A percentile compares a stretch with the other conserved stretches of the same genome.
Evolutionary conservation across 23 tunicate genomes (phyloP).

Genomic region (Trididemnum nubilum): DNA sequence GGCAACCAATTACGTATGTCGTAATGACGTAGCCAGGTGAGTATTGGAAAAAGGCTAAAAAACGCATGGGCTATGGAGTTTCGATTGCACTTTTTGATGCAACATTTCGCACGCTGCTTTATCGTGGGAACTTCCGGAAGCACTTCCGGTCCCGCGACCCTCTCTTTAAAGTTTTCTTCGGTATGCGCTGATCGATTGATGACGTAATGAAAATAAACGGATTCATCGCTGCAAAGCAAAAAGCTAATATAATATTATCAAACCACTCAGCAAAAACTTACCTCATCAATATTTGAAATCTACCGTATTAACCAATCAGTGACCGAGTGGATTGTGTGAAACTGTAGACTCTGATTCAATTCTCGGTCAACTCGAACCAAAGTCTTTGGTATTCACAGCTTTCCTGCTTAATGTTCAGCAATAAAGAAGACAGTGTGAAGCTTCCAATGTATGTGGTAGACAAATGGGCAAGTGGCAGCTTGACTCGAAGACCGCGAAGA

Average conservation of each 20-base stretch:
- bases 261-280: too few relatives aligned
- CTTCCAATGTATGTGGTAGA: too few relatives aligned
- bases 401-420: too few relatives aligned
- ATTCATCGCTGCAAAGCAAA: neutral
- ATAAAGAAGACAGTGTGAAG: too few relatives aligned
- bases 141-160: slow-evolving; percentile 40
- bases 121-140: slow-evolving; percentile 17
- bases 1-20: slow-evolving; percentile 62
- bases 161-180: slow-evolving; percentile 15
- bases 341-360: too few relatives aligned
- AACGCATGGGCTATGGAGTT: slow-evolving; percentile 3
- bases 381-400: too few relatives aligned
- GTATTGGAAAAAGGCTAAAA: slow-evolving; percentile 64
- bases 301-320: too few relatives aligned
- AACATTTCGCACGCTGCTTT: slow-evolving; percentile 22
- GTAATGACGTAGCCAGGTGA: slow-evolving; percentile 77
- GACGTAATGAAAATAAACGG: slow-evolving; percentile 27
- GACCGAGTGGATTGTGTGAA: too few relatives aligned
- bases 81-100: slow-evolving; percentile 32
- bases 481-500: too few relatives aligned
- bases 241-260: neutral
- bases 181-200: slow-evolving; percentile 59
- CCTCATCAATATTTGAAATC: too few relatives aligned
- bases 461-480: too few relatives aligned
- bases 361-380: too few relatives aligned